Base-by-base conservation (phyloP, 1,140 invertebrate genomes). In the Ladona fulva region DNA sequence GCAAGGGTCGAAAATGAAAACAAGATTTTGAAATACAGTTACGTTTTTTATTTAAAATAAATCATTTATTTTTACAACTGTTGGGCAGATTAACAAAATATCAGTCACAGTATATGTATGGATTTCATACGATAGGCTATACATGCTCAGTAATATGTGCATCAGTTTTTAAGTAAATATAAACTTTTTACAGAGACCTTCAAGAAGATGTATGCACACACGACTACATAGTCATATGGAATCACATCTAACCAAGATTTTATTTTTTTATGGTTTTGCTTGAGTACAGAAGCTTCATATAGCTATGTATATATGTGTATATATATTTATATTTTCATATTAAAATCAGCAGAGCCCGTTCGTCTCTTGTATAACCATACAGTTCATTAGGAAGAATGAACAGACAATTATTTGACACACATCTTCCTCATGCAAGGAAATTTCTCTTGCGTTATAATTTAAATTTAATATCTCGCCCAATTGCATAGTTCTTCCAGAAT, bases 11-110 rank as follows among this genome's bases (percentile, higher is more conserved):
- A 5, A 66, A 66, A 66, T 66, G 1, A 66, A 66, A 16, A 66
- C 16, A 66, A 22, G 3, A 3, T 66, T 66, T 66, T 66, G 52
- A 66, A 66, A 66, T 66, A 66, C 52, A 66, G n/a, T 66, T 16
- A 66, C 52, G n/a, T 66, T 66, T 66, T 66, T 66, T 66, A 66
- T 66, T 66, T 66, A 66, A 66, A 66, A 66, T 66, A 66, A 66
- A 66, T 66, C n/a, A 66, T 66, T 66, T 66, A 66, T 66, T 66
- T 66, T 66, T 66, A 66, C 52, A 66, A 66, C 52, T 66, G 52
- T 66, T 66, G 52, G 52, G 52, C 52, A 66, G 52, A 66, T 66
- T 66, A 66, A 66, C 52, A 66, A 66, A 66, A 66, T 66, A 66
- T 66, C 52, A 66, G 52, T 66, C 52, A 66, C n/a, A 66, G 52